Evolutionary conservation across 2,888 invertebrate genomes (phyloP), one percentile per base, ranked within the genome.

Genomic region (Sisyra nigra): DNA sequence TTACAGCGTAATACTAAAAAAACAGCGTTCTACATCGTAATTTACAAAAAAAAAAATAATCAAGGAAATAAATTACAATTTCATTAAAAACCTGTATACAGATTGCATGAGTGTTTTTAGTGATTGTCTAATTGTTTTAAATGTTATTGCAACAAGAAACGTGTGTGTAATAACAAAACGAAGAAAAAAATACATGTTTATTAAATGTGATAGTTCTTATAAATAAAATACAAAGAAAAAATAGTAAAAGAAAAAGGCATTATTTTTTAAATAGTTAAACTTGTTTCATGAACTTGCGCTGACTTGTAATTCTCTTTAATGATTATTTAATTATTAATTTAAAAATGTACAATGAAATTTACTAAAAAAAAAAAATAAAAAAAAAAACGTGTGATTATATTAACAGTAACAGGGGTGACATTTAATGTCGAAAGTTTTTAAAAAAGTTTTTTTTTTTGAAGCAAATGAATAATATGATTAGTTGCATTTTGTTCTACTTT

Each of bases 251-350:
- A 24, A 24, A 24, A 24, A 5, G 24, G 24, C 24, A 24, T 24
- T 24, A 24, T 24, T 24, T n/a, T n/a, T 24, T 24, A 24, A 24
- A 7, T 24, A 7, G 24, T 24, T 24, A 11, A 37, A 4, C 40
- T 40, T 40, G 40, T 40, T 40, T 40, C 40, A 40, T 40, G 40
- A 40, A 40, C 40, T 40, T 30, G 40, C 30, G 40, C 40, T 38
- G 38, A 38, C 11, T 38, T 35, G 33, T 35, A 35, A 9, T 14
- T 35, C 3, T 14, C 9, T 35, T 35, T 15, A 35, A 15, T 14
- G 35, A 15, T 11, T 11, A 33, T 11, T 11, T 13, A 33, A 33
- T n/a, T 33, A 18, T 15, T 19, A 37, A 19, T 37, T 37, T n/a
- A 18, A 13, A 37, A 37, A 18, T 19, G 5, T 15, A 19, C 17